Conservation (phyloP, 2,888 invertebrate species). For the Furcula furcula region DNA sequence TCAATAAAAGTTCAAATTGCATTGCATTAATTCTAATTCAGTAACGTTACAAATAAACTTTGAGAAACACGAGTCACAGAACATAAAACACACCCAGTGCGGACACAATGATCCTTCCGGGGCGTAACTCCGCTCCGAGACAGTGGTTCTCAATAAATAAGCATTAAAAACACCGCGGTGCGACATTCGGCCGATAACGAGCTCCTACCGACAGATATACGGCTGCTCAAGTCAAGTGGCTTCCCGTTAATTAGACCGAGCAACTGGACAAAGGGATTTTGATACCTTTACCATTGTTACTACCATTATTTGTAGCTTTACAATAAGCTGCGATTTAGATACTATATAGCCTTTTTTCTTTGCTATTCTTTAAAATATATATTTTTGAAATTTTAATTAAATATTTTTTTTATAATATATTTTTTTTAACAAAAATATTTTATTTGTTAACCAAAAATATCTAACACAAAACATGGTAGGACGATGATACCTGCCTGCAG, state of each 20-base stretch:
- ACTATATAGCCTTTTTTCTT: no score
- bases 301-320: no score
- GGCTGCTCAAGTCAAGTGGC: conserved; percentile 7
- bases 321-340: not conserved
- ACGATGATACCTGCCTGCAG: no score
- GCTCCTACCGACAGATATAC: conserved; percentile 35
- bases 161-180: conserved; percentile 62
- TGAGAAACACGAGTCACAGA: not conserved
- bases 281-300: conserved; percentile 1
- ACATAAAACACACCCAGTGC: conserved; percentile 55
- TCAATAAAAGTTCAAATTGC: no score
- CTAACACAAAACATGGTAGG: no score
- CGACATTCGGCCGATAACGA: conserved; percentile 55
- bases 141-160: conserved; percentile 74
- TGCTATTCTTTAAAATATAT: no score
- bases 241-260: conserved; percentile 24
- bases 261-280: conserved; percentile 3
- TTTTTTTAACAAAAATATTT: no score
- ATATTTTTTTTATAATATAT: no score
- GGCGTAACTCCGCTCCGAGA: conserved; percentile 57
- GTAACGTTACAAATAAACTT: no score
- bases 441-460: no score
- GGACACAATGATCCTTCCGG: conserved; percentile 67
- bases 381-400: no score
- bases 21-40: no score